Evolutionary conservation across 1,140 invertebrate species (phyloP).

Genomic region (Reticulitermes speratus): DNA sequence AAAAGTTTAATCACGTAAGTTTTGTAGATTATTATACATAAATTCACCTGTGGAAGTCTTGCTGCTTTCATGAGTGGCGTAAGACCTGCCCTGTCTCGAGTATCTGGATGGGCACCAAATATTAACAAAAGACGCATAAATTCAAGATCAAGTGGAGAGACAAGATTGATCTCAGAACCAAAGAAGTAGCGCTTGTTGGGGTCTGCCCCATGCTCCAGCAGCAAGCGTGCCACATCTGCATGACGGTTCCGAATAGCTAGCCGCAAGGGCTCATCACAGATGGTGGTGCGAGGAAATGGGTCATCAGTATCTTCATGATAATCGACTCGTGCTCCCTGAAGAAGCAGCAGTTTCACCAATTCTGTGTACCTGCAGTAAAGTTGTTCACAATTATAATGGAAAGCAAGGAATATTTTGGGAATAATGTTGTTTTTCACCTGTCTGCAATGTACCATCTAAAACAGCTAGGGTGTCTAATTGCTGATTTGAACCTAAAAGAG

Average conservation of each 20-base stretch:
- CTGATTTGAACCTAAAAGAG: no score
- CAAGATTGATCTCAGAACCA: slow-evolving; percentile 85
- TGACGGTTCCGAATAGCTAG: slow-evolving; percentile 85
- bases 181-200: slow-evolving; percentile 84
- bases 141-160: slow-evolving; percentile 72
- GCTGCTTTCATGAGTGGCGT: slow-evolving; percentile 88
- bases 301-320: slow-evolving; percentile 67
- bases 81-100: slow-evolving; percentile 77
- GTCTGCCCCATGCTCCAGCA: slow-evolving; percentile 71
- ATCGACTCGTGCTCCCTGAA: slow-evolving; percentile 77
- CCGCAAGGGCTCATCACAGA: slow-evolving; percentile 78
- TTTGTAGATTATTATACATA: neutral
- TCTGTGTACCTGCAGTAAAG: slow-evolving; percentile 62
- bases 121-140: slow-evolving; percentile 78
- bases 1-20: no score
- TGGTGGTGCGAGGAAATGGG: slow-evolving; percentile 57
- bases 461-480: no score
- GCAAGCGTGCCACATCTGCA: slow-evolving; percentile 62
- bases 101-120: slow-evolving; percentile 83
- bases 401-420: no score
- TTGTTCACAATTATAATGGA: no score
- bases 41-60: slow-evolving; percentile 66
- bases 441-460: no score
- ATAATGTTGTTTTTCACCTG: no score
- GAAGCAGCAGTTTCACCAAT: slow-evolving; percentile 70